Conservation (phyloP, 2,888 invertebrate genomes). For the Agrotis exclamationis region DNA sequence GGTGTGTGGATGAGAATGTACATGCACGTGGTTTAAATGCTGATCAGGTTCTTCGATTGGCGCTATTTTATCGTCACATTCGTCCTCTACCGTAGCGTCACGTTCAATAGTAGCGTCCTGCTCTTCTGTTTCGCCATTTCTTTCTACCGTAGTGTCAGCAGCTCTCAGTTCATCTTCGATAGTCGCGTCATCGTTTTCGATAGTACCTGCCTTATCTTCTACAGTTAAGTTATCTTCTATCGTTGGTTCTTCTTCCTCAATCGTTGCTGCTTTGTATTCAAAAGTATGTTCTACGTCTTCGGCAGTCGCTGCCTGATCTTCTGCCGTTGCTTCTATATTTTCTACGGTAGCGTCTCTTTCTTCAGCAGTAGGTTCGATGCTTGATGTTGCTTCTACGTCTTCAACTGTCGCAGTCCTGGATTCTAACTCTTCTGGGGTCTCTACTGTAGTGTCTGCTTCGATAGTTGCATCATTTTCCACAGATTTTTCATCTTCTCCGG, state of each 20-base stretch:
- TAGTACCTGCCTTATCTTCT: conserved; percentile 9
- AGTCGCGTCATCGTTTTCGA: neutral
- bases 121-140: neutral
- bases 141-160: neutral
- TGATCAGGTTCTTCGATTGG: neutral
- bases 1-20: neutral
- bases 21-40: neutral
- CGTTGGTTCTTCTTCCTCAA: neutral
- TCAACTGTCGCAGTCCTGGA: neutral
- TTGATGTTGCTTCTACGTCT: neutral
- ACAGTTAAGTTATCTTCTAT: neutral
- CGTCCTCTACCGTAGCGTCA: neutral
- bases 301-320: neutral
- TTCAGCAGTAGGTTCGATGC: neutral
- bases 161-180: neutral
- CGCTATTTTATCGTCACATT: neutral
- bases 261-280: neutral
- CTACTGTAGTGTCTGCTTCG: neutral
- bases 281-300: conserved; percentile 17
- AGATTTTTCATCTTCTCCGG: neutral
- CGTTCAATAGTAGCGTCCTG: neutral
- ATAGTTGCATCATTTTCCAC: neutral
- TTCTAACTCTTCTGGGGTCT: conserved; percentile 1
- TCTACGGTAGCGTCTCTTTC: conserved; percentile 10
- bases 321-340: neutral